Evolutionary conservation across 64 coral and sea anemone species (phyloP).

Genomic region (Actinia equina): DNA sequence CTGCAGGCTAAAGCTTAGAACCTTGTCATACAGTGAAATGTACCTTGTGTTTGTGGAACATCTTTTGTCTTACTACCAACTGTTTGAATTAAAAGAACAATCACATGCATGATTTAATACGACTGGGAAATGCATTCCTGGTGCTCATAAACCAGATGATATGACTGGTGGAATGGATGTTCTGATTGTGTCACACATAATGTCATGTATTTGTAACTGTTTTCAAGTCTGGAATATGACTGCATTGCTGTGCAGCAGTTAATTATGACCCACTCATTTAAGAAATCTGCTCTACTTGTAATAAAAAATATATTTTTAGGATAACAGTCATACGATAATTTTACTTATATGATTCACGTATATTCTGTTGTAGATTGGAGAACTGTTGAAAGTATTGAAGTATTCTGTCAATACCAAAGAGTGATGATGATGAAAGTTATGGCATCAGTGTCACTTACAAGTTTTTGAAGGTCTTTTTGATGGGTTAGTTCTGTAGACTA

Average conservation of each 20-base stretch:
- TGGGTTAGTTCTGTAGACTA: conserved; percentile 81
- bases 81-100: conserved; percentile 5
- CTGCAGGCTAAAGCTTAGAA: background rate
- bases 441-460: conserved; percentile 9
- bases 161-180: no score
- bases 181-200: no score
- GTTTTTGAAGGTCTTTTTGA: conserved; percentile 70
- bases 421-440: background rate
- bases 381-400: background rate
- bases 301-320: no score
- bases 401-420: background rate
- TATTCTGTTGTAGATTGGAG: no score
- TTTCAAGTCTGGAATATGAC: no score
- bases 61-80: background rate
- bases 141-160: no score
- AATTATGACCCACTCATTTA: no score
- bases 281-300: no score
- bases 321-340: no score
- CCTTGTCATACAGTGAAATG: background rate
- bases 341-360: no score
- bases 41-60: background rate
- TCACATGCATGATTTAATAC: background rate
- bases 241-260: no score
- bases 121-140: background rate
- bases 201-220: no score